Evolutionary conservation across 2,888 invertebrate species (phyloP).

Genomic region (Eledona agricola): DNA sequence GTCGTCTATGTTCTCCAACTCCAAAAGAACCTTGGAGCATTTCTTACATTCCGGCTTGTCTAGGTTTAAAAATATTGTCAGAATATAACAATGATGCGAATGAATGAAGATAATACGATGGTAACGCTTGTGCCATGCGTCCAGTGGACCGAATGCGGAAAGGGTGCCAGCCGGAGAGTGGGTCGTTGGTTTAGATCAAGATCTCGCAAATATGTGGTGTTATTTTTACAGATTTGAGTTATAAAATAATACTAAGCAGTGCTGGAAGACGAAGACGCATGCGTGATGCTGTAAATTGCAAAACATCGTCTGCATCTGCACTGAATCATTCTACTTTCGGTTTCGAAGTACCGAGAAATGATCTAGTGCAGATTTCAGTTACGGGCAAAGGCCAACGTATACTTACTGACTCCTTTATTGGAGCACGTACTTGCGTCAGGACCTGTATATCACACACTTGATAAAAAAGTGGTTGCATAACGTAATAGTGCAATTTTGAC

Average conservation of each 20-base stretch:
- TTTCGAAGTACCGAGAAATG: conserved; percentile 32
- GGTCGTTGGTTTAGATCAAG: conserved; percentile 18
- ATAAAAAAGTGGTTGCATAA: conserved; percentile 40
- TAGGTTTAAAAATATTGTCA: conserved; percentile 58
- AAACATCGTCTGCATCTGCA: conserved; percentile 30
- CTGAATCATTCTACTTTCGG: conserved; percentile 41
- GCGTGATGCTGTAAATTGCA: conserved; percentile 35
- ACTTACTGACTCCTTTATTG: conserved; percentile 70
- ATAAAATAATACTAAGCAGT: conserved; percentile 36
- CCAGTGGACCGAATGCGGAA: conserved; percentile 1
- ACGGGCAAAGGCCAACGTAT: conserved; percentile 44
- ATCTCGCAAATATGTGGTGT: conserved; percentile 28
- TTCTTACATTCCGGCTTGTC: conserved; percentile 94
- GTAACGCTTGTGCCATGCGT: conserved; percentile 18
- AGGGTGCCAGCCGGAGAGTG: no score
- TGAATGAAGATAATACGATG: conserved; percentile 1
- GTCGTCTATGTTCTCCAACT: conserved; percentile 93
- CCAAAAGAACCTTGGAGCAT: conserved; percentile 88
- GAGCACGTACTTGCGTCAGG: conserved; percentile 69
- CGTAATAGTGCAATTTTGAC: conserved; percentile 11
- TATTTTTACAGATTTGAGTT: conserved; percentile 35
- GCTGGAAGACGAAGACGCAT: conserved; percentile 36
- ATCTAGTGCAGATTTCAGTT: conserved; percentile 7
- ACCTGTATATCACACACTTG: conserved; percentile 61
- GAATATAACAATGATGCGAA: no score